Conservation (phyloP, 2,888 invertebrate genomes). For the Dastarcus helophoroides region DNA sequence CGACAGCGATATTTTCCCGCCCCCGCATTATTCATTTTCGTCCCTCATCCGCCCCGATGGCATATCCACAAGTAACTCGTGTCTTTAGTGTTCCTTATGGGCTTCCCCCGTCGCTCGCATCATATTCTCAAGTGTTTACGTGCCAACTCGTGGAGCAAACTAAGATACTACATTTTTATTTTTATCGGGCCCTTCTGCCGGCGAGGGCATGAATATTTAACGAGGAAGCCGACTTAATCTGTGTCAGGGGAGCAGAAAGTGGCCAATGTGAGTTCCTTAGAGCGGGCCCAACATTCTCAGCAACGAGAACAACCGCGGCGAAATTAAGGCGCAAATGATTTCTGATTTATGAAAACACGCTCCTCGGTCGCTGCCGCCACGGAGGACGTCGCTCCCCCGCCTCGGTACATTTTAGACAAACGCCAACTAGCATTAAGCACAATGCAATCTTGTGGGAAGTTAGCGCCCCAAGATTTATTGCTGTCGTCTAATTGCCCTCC, state of each 20-base stretch:
- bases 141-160: conserved; percentile 29
- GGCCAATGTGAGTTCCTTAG: conserved; percentile 38
- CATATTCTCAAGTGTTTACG: conserved; percentile 37
- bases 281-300: conserved; percentile 16
- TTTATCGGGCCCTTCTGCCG: conserved; percentile 44
- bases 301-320: conserved; percentile 17
- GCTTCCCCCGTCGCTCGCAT: conserved; percentile 24
- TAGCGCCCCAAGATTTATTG: no score
- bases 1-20: no score
- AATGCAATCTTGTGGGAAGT: conserved; percentile 11
- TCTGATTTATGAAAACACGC: conserved; percentile 32
- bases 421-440: conserved; percentile 13
- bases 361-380: no score
- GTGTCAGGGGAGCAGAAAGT: conserved; percentile 42
- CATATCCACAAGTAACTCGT: no score
- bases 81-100: conserved; percentile 4
- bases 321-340: conserved; percentile 34
- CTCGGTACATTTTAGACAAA: conserved; percentile 17
- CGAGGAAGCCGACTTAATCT: conserved; percentile 45
- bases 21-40: no score
- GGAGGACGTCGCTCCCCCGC: conserved; percentile 12
- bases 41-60: no score
- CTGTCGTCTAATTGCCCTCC: no score
- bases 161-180: conserved; percentile 39
- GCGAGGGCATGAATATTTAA: conserved; percentile 51